Conservation (phyloP, 1,140 invertebrate genomes). For the Cephus cinctus region DNA sequence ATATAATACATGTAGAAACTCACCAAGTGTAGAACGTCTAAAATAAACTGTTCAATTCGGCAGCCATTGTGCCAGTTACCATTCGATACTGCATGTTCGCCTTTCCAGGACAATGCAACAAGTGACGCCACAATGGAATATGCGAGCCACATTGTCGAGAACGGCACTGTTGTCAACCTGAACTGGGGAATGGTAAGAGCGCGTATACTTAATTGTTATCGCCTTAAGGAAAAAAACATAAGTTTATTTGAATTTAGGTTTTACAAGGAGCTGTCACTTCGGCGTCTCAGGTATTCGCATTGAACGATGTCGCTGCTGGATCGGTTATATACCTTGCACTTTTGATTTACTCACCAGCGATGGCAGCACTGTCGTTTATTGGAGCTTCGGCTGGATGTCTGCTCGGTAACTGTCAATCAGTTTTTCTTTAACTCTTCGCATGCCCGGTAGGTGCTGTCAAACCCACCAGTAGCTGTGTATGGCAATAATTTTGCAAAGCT, state of each 20-base stretch:
- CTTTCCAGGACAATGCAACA: conserved; percentile 36
- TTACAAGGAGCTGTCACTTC: conserved; percentile 47
- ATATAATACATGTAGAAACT: no score
- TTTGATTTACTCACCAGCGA: conserved; percentile 51
- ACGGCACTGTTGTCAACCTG: conserved; percentile 19
- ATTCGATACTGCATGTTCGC: not conserved
- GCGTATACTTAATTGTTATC: no score
- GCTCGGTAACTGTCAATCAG: conserved; percentile 46
- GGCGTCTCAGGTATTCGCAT: conserved; percentile 45
- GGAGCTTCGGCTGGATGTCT: conserved; percentile 46
- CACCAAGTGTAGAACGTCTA: no score
- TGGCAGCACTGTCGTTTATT: conserved; percentile 42
- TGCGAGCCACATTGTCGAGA: conserved; percentile 24
- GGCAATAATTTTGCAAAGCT: no score
- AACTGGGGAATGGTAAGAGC: conserved; percentile 49
- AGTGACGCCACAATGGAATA: conserved; percentile 23
- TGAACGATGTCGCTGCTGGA: conserved; percentile 42
- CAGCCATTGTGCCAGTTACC: not conserved
- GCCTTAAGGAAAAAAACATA: no score
- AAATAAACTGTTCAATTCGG: no score
- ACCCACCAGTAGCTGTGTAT: no score
- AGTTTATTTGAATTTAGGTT: conserved; percentile 29
- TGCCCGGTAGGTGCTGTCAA: no score
- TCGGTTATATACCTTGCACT: conserved; percentile 48
- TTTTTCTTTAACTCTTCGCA: no score